These are phyloP conservation scores for Balearica regulorum DNA, from an alignment of 2,797 vertebrate species.

Conservation along the genomic window DNA sequence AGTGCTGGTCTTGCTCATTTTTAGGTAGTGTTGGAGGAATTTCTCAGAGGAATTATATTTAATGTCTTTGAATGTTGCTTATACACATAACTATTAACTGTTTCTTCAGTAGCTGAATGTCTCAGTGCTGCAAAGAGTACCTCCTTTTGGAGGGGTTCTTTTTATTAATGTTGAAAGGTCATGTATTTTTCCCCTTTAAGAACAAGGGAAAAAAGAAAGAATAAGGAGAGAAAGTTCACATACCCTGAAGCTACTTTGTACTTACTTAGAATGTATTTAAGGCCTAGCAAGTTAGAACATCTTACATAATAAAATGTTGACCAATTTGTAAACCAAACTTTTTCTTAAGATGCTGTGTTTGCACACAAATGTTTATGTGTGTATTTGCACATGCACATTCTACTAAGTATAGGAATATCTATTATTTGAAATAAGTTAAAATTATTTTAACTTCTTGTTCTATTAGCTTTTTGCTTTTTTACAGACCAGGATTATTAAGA, in stretches of 20 bases:
- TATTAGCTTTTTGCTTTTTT: neutral
- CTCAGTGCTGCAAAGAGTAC: neutral
- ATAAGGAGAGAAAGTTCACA: neutral
- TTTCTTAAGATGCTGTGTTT: neutral
- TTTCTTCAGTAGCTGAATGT: neutral
- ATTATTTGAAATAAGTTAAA: neutral
- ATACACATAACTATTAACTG: neutral
- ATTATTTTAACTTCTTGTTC: neutral
- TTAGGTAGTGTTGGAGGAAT: neutral
- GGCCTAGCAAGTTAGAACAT: neutral
- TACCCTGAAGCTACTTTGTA: neutral
- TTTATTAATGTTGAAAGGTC: neutral
- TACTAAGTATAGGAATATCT: neutral
- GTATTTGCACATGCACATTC: neutral
- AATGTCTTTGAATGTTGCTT: neutral
- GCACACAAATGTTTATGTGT: neutral
- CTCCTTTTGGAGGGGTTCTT: neutral
- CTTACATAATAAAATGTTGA: neutral
- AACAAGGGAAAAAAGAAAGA: neutral
- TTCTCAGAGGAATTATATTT: neutral
- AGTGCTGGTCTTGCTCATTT: neutral
- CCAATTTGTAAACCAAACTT: neutral
- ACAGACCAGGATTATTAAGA: neutral
- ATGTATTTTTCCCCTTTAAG: neutral
- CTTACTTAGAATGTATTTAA: neutral